Evolutionary conservation across 2,888 invertebrate genomes (phyloP), one percentile per base, ranked within the genome.

Genomic region (Ophion ellenae): DNA sequence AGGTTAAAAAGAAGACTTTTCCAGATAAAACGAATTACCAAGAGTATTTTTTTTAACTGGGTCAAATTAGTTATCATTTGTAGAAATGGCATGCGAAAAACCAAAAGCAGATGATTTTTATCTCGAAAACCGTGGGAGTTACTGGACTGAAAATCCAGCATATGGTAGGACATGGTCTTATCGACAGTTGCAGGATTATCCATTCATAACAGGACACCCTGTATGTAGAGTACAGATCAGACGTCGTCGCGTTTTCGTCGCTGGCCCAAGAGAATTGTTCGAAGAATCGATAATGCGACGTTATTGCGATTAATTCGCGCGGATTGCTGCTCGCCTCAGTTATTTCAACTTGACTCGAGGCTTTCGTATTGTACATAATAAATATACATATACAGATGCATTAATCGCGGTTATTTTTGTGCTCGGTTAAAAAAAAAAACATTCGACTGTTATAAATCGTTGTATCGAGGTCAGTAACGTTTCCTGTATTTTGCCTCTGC

Each of bases 221-320:
- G 32, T 32, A 32, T 32, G 0, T 32, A 4, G 2, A 67, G n/a
- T 17, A 40, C 20, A 61, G 64, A 63, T 66, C 24, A 66, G 57
- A 28, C 20, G 40, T 64, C 73, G 17, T 47, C 20, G 63, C 17
- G 14, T 77, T 61, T 59, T 81, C 76, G 71, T 77, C 45, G 24
- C 11, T 59, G 63, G 69, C 53, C 78, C 63, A 47, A 20, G 14
- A 69, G 63, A 63, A 83, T 83, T 80, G 28, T 83, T 83, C 80
- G 83, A 73, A 61, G 83, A 86, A 86, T 86, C 74, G 77, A 83
- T 83, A 74, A 86, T 83, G 83, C 81, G 73, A 69, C 63, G 57
- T 77, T 77, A 53, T 83, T 78, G 83, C 83, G 81, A 86, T 83
- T 86, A 81, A 86, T 86, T 81, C 81, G 28, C 74, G 57, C 10